Conservation (phyloP, 2,888 invertebrate species). For the Perdita meconis region DNA sequence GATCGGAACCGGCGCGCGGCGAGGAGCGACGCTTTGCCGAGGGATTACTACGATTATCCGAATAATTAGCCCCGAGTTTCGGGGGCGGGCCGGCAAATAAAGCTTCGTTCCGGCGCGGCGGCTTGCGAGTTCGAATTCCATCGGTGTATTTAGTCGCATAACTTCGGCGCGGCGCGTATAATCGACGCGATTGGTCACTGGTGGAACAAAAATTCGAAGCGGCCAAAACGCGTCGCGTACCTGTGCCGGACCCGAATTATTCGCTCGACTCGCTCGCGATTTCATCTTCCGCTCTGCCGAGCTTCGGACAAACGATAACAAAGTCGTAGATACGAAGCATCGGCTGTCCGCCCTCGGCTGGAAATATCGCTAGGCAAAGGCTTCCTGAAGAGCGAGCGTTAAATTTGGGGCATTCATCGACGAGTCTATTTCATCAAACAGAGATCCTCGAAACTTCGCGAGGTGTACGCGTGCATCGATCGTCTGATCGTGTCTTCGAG, state of each 20-base stretch:
- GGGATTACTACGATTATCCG: conserved; percentile 81
- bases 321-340: too few species aligned
- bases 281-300: not conserved
- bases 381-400: too few species aligned
- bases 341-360: too few species aligned
- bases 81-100: conserved; percentile 75
- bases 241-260: not conserved
- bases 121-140: conserved; percentile 62
- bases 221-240: not conserved
- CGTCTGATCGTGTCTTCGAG: conserved; percentile 7
- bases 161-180: conserved; percentile 33
- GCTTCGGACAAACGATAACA: not conserved
- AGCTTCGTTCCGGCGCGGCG: conserved; percentile 48
- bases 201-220: conserved; percentile 8
- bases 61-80: conserved; percentile 80
- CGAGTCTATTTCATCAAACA: not conserved
- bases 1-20: conserved; percentile 72
- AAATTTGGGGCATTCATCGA: too few species aligned
- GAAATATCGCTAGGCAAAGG: too few species aligned
- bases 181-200: conserved; percentile 46
- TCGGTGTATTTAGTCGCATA: conserved; percentile 61
- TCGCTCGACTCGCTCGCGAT: not conserved
- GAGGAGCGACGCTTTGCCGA: conserved; percentile 68
- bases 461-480: not conserved
- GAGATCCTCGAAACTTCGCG: conserved; percentile 8